These are phyloP conservation scores for Ormyrus labotus DNA, from an alignment of 2,888 invertebrate genomes.

Conservation along the genomic window DNA sequence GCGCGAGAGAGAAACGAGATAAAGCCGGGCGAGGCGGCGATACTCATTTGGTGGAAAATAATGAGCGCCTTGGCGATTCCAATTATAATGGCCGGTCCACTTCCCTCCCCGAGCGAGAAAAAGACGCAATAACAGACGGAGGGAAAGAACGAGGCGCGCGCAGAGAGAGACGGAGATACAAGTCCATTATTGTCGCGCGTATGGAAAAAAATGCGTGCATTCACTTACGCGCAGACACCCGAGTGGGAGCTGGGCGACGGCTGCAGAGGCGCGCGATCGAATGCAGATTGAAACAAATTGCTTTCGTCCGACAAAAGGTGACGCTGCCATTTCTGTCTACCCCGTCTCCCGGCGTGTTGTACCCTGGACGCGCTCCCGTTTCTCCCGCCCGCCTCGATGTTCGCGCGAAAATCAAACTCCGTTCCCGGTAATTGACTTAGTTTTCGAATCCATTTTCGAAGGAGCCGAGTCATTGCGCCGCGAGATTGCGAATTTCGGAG, in stretches of 20 bases:
- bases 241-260: no score
- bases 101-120: background rate
- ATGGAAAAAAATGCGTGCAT: background rate
- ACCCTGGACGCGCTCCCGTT: background rate
- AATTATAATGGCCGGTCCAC: slow-evolving; percentile 43
- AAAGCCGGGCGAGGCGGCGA: background rate
- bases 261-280: slow-evolving; percentile 56
- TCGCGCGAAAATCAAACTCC: slow-evolving; percentile 12
- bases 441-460: background rate
- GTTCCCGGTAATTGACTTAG: background rate
- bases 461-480: no score
- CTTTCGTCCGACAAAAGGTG: slow-evolving; percentile 56
- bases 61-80: slow-evolving; percentile 29
- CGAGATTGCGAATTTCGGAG: background rate
- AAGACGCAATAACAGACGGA: no score
- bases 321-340: background rate
- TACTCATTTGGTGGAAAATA: slow-evolving; percentile 50
- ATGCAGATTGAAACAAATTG: slow-evolving; percentile 66
- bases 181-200: background rate
- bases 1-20: background rate
- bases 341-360: background rate
- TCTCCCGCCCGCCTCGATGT: slow-evolving; percentile 10
- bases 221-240: background rate
- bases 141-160: background rate
- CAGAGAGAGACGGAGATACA: background rate